A percentile compares a stretch with the other conserved stretches of the same genome.
Evolutionary conservation across 1,140 invertebrate species (phyloP).

Genomic region (Drosophila micromelanica): DNA sequence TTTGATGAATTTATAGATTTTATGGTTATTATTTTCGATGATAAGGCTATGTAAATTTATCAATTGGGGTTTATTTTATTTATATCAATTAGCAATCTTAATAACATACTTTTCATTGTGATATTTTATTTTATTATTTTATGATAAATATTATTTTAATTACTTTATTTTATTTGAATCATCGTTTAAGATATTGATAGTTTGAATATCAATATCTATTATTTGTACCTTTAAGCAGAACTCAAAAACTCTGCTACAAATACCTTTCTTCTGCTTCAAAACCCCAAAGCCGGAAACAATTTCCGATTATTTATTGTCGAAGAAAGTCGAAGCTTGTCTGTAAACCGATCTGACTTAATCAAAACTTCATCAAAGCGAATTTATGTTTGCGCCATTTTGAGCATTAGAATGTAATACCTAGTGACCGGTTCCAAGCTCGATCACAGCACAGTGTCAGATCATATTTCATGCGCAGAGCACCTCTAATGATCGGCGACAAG

Average conservation of each 20-base stretch:
- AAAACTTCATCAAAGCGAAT: conserved; percentile 65
- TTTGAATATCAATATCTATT: too few species aligned
- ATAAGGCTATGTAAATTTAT: too few species aligned
- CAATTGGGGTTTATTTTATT: too few species aligned
- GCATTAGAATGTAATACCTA: conserved; percentile 68
- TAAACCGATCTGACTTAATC: conserved; percentile 66
- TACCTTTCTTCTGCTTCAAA: background rate
- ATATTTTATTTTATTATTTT: too few species aligned
- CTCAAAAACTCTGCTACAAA: background rate
- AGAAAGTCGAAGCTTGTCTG: conserved; percentile 37
- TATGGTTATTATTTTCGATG: too few species aligned
- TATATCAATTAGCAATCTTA: too few species aligned
- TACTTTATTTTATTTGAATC: too few species aligned
- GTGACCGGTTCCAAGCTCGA: conserved; percentile 54
- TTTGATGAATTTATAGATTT: too few species aligned
- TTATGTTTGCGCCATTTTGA: conserved; percentile 62
- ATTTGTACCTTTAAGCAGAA: too few species aligned
- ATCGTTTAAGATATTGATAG: too few species aligned
- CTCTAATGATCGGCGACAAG: conserved; percentile 48
- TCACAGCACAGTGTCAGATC: conserved; percentile 21
- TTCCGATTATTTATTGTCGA: conserved; percentile 15
- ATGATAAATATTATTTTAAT: too few species aligned
- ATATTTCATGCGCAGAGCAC: conserved; percentile 37
- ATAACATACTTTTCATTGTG: too few species aligned
- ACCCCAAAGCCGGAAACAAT: conserved; percentile 37